phyloP scores from a whole-genome alignment of 2,113 vertebrate genomes.

The Pholis gunnellus region DNA sequence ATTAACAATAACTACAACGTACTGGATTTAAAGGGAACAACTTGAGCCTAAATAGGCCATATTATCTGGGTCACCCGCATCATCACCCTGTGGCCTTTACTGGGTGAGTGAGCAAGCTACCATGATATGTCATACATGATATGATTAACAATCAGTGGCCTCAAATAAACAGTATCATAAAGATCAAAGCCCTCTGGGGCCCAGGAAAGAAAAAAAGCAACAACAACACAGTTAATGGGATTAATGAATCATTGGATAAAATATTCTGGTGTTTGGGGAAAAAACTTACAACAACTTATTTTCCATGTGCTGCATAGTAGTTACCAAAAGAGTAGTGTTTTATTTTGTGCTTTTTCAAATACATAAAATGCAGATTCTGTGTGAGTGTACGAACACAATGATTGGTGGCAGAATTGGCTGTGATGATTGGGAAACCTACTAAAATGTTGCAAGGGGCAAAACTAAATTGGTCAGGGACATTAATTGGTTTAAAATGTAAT shows the following conservation, averaged over 20 bases:
- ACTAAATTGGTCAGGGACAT: neutral
- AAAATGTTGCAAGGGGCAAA: neutral
- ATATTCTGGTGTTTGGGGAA: neutral
- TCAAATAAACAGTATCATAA: neutral
- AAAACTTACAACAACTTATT: no score
- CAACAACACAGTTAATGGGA: neutral
- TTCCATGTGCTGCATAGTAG: no score
- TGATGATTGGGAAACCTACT: neutral
- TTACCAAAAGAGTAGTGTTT: no score
- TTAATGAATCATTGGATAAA: neutral
- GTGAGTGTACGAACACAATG: neutral
- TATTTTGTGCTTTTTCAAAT: no score
- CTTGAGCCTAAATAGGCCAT: neutral
- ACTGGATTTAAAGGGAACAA: neutral
- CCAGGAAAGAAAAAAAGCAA: neutral
- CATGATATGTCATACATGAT: neutral
- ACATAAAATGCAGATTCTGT: neutral
- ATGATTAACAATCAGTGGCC: neutral
- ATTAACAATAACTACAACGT: neutral
- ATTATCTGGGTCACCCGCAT: neutral
- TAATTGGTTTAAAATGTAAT: neutral
- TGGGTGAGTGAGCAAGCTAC: neutral
- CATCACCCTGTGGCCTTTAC: neutral
- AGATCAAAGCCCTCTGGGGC: neutral
- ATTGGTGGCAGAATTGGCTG: no score